Evolutionary conservation across 2,113 vertebrate species (phyloP).

Genomic region (Leptobrachium ailaonicum): DNA sequence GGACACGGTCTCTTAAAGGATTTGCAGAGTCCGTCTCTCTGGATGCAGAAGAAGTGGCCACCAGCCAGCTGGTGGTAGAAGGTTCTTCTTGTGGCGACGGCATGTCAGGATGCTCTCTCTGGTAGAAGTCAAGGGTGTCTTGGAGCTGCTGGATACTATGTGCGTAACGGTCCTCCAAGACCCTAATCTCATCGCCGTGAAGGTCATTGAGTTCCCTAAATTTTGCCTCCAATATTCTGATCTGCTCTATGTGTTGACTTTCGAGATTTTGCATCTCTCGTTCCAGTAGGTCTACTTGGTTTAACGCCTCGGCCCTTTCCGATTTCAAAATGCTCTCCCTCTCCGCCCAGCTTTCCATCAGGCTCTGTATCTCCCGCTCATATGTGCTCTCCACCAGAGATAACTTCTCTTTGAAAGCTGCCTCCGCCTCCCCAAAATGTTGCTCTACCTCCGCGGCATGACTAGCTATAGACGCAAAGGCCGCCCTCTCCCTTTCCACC

Average conservation of each 20-base stretch:
- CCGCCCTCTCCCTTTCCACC: slow-evolving; percentile 78
- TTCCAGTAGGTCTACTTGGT: slow-evolving; percentile 72
- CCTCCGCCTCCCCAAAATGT: slow-evolving; percentile 69
- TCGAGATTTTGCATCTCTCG: slow-evolving; percentile 77
- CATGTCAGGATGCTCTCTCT: slow-evolving; percentile 50
- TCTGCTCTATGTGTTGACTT: slow-evolving; percentile 72
- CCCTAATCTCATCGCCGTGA: slow-evolving; percentile 79
- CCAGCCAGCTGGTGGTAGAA: not conserved
- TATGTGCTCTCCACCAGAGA: slow-evolving; percentile 73
- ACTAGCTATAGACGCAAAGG: slow-evolving; percentile 72
- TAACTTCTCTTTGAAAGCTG: slow-evolving; percentile 67
- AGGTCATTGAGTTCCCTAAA: slow-evolving; percentile 82
- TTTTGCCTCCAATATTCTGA: slow-evolving; percentile 79
- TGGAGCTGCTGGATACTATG: slow-evolving; percentile 73
- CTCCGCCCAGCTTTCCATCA: slow-evolving; percentile 68
- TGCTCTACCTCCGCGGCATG: slow-evolving; percentile 71
- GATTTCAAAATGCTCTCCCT: slow-evolving; percentile 76
- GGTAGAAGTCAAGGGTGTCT: slow-evolving; percentile 63
- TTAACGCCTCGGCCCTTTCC: slow-evolving; percentile 67
- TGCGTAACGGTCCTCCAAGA: slow-evolving; percentile 75
- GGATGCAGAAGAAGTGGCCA: slow-evolving; percentile 2
- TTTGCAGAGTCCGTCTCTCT: slow-evolving; percentile 69
- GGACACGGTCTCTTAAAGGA: slow-evolving; percentile 81
- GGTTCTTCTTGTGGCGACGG: accelerated
- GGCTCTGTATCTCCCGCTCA: slow-evolving; percentile 69